These are phyloP conservation scores for Arctia plantaginis DNA, from an alignment of 2,888 invertebrate genomes.

Conservation along the genomic window DNA sequence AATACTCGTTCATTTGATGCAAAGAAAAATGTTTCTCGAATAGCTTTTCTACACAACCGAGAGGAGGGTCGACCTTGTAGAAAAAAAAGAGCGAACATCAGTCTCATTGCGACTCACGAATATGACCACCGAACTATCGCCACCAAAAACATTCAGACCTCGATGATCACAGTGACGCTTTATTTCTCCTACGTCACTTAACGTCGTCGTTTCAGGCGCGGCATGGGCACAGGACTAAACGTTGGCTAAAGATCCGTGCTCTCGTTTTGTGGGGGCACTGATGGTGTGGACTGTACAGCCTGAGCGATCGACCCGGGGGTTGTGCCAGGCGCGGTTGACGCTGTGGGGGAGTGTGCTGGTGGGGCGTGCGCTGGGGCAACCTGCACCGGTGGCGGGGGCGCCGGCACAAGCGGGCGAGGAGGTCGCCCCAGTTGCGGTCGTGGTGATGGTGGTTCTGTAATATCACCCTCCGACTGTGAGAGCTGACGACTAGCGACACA, in stretches of 20 bases:
- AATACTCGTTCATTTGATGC: slow-evolving; percentile 69
- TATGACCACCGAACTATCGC: slow-evolving; percentile 29
- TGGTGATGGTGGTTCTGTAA: slow-evolving; percentile 83
- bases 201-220: slow-evolving; percentile 46
- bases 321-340: slow-evolving; percentile 27
- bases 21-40: slow-evolving; percentile 61
- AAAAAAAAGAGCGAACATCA: slow-evolving; percentile 58
- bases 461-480: slow-evolving; percentile 88
- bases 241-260: slow-evolving; percentile 74
- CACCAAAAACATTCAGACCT: slow-evolving; percentile 3
- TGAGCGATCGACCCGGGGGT: slow-evolving; percentile 28
- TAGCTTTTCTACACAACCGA: slow-evolving; percentile 42
- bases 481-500: slow-evolving; percentile 77
- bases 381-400: slow-evolving; percentile 70
- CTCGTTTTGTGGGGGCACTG: slow-evolving; percentile 48
- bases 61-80: slow-evolving; percentile 36
- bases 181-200: slow-evolving; percentile 5
- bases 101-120: slow-evolving; percentile 59
- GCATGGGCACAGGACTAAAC: slow-evolving; percentile 48
- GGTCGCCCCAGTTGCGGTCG: slow-evolving; percentile 69
- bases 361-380: slow-evolving; percentile 51
- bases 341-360: slow-evolving; percentile 59
- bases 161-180: slow-evolving; percentile 10
- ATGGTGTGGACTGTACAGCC: slow-evolving; percentile 62
- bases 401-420: slow-evolving; percentile 69